Evolutionary conservation across 2,797 vertebrate species (phyloP).

Genomic region (Falco concolor): DNA sequence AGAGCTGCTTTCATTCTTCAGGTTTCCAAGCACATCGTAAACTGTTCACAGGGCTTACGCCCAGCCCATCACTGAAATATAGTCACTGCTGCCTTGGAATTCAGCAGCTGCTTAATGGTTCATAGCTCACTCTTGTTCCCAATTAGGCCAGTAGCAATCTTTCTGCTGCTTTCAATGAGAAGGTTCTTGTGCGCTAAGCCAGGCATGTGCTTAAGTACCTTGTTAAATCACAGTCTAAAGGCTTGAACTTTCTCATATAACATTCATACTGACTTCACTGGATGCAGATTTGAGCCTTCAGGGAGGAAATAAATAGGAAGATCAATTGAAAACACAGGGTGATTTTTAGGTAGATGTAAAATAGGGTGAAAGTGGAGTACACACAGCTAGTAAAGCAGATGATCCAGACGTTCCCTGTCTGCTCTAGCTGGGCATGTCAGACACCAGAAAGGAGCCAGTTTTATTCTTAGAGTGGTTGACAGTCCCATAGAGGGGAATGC

Average conservation of each 20-base stretch:
- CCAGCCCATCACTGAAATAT: neutral
- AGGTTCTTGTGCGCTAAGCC: neutral
- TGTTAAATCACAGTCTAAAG: constrained; percentile 45
- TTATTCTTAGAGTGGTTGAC: neutral
- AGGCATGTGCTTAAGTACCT: constrained; percentile 19
- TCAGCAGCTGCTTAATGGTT: constrained; percentile 30
- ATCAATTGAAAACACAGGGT: neutral
- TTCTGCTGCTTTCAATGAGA: neutral
- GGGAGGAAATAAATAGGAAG: constrained; percentile 1
- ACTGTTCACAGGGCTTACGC: neutral
- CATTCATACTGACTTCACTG: constrained; percentile 3
- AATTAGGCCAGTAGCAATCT: constrained; percentile 32
- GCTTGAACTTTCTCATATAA: constrained; percentile 19
- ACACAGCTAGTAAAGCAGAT: neutral
- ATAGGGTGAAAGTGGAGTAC: neutral
- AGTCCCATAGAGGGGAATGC: neutral
- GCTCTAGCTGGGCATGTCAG: neutral
- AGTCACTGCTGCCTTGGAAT: neutral
- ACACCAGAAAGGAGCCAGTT: neutral
- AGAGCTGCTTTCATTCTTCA: constrained; percentile 6
- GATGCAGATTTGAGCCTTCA: constrained; percentile 10
- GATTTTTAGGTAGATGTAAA: constrained; percentile 21
- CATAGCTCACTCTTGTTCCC: neutral
- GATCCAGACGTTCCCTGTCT: neutral
- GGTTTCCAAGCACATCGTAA: neutral